A percentile compares a stretch with the other conserved stretches of the same genome.
phyloP scores from a whole-genome alignment of 2,113 vertebrate genomes.

The Sprattus sprattus region DNA sequence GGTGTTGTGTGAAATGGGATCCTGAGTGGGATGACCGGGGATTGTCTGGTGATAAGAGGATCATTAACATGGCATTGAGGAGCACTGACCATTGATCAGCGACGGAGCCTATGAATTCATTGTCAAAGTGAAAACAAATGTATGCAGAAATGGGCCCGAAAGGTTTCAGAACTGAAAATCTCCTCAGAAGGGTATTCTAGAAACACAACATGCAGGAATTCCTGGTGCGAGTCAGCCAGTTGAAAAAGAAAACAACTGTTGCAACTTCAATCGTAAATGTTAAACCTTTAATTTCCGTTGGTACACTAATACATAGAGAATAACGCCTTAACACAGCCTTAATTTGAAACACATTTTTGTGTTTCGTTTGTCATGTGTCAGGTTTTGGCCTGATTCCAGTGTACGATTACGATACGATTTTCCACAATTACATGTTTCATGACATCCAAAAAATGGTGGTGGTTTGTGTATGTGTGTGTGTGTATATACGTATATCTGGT shows the following conservation, averaged over 20 bases:
- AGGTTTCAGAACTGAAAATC: neutral
- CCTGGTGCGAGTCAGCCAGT: neutral
- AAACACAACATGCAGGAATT: neutral
- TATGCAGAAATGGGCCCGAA: neutral
- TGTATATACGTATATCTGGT: neutral
- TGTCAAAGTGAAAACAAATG: conserved; percentile 21
- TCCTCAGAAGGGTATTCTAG: neutral
- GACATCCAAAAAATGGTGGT: neutral
- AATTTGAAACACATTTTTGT: neutral
- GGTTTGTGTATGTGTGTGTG: neutral
- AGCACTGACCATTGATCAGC: conserved; percentile 29
- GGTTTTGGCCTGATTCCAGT: neutral
- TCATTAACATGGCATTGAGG: conserved; percentile 31
- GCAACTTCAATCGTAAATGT: neutral
- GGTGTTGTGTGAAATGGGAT: conserved; percentile 42
- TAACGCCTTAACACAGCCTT: neutral
- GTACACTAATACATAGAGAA: neutral
- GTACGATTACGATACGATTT: too few relatives aligned
- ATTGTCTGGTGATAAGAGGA: neutral
- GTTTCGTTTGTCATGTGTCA: neutral
- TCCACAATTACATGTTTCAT: too few relatives aligned
- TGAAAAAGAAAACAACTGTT: neutral
- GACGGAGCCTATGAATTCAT: conserved; percentile 41
- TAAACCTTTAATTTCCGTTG: neutral
- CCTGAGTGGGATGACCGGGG: conserved; percentile 4